Conservation (phyloP, 2,888 invertebrate genomes). For the Parnassius smintheus region DNA sequence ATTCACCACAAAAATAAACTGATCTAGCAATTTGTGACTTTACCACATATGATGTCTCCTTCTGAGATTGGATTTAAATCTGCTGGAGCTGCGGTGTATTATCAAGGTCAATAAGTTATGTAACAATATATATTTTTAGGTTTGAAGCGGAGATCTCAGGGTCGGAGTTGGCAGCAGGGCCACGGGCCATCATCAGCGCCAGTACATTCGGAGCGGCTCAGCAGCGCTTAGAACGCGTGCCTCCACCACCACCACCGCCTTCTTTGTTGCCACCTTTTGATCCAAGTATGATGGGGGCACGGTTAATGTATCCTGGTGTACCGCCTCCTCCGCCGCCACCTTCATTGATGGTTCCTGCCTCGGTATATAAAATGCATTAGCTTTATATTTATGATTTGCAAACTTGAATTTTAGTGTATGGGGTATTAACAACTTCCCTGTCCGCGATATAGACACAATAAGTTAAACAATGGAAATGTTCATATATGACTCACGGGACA, state of each 20-base stretch:
- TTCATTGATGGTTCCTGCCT: slow-evolving; percentile 86
- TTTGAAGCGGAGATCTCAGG: slow-evolving; percentile 94
- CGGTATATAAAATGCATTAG: slow-evolving; percentile 60
- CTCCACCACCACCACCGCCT: slow-evolving; percentile 61
- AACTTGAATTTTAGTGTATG: too few relatives aligned
- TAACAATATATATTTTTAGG: slow-evolving; percentile 61
- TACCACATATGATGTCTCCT: not conserved
- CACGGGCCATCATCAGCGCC: slow-evolving; percentile 85
- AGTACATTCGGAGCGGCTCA: slow-evolving; percentile 87
- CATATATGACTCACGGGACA: too few relatives aligned
- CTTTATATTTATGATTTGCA: too few relatives aligned
- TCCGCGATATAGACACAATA: too few relatives aligned
- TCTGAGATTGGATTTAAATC: too few relatives aligned
- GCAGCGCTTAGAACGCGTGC: slow-evolving; percentile 82
- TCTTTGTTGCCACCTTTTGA: slow-evolving; percentile 49
- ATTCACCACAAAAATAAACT: too few relatives aligned
- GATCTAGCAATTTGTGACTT: not conserved
- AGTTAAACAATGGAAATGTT: too few relatives aligned
- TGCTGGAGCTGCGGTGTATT: too few relatives aligned
- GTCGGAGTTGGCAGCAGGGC: slow-evolving; percentile 71
- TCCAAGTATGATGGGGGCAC: slow-evolving; percentile 45
- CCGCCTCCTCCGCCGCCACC: slow-evolving; percentile 85
- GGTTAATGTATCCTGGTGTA: slow-evolving; percentile 81
- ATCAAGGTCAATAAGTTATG: too few relatives aligned
- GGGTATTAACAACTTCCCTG: too few relatives aligned